Evolutionary conservation across 2,113 vertebrate species (phyloP), one percentile per base, ranked within the genome.

Genomic region (Scartelaos histophorus): DNA sequence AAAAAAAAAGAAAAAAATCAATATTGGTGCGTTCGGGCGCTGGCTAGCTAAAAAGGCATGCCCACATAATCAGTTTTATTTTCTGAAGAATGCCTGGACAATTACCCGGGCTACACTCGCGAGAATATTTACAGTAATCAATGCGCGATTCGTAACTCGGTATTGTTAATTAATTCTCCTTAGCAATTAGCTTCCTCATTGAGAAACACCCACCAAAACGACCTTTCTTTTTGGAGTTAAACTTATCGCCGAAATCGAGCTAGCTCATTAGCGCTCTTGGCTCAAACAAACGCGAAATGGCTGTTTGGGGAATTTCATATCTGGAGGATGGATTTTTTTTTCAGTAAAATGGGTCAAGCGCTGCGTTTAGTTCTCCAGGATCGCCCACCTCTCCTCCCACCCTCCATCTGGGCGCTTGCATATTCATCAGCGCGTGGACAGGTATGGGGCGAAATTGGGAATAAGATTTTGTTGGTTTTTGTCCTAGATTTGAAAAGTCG

Each of bases 81-180:
- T 67, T 80, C 70, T 82, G 38, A 74, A 58, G 78, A 74, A 81
- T 66, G 78, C 83, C 81, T 78, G 76, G 29, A 79, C 85, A 85
- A 80, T 90, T 85, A 88, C 74, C 6, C 1, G 69, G 77, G 81
- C 75, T 53, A 79, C 76, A 83, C 87, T 88, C 82, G 0, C 22
- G 82, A 83, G 76, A 81, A 78, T 87, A 87, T 87, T 88, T 87
- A 85, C 89, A 87, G 83, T 87, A 82, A 89, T 91, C 89, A 86
- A 87, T 88, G 83, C 69, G 77, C 75, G 81, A 84, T 78, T 82
- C 72, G 82, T 76, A 71, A 88, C 80, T 88, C 80, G 68, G 83
- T 75, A 81, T 82, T 85, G 82, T 75, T 71, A 76, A 89, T 89
- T 80, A 87, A 85, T 85, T 88, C 77, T 87, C 80, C 57, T 66